Percentiles rank a stretch among this genome's conserved stretches.
phyloP scores from a whole-genome alignment of 1,140 invertebrate species.

The Cylas formicarius region DNA sequence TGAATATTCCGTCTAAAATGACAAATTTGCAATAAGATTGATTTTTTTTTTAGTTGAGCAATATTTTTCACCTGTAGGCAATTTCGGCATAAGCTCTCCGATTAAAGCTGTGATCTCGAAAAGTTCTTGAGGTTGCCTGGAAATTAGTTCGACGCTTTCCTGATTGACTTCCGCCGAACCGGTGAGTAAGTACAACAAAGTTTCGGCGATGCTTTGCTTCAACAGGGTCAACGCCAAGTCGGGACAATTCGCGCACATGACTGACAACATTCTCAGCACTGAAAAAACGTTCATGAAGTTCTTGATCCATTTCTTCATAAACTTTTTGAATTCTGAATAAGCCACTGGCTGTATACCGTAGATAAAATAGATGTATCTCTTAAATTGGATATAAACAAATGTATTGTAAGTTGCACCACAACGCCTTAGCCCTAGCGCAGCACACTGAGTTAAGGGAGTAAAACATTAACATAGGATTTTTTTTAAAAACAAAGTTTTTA shows the following conservation, averaged over 20 bases:
- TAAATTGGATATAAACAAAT: too few relatives aligned
- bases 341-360: too few relatives aligned
- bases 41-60: neutral
- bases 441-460: too few relatives aligned
- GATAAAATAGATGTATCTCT: too few relatives aligned
- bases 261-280: constrained; percentile 88
- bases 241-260: constrained; percentile 91
- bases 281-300: neutral
- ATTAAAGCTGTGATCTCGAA: constrained; percentile 95
- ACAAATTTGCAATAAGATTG: neutral
- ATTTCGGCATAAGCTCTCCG: constrained; percentile 85
- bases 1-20: constrained; percentile 77
- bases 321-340: too few relatives aligned
- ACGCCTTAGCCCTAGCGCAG: too few relatives aligned
- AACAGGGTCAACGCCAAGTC: constrained; percentile 84
- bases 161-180: constrained; percentile 63
- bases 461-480: too few relatives aligned
- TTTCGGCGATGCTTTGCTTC: constrained; percentile 92
- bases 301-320: neutral
- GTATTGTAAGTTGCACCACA: too few relatives aligned
- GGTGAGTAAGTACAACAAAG: constrained; percentile 83
- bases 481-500: too few relatives aligned
- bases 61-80: constrained; percentile 57
- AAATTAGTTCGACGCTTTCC: constrained; percentile 68
- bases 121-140: constrained; percentile 87